Percentiles rank a stretch among this genome's conserved stretches.
Conservation (phyloP, 2,797 vertebrate genomes). For the Percopsis omiscomaycus region DNA sequence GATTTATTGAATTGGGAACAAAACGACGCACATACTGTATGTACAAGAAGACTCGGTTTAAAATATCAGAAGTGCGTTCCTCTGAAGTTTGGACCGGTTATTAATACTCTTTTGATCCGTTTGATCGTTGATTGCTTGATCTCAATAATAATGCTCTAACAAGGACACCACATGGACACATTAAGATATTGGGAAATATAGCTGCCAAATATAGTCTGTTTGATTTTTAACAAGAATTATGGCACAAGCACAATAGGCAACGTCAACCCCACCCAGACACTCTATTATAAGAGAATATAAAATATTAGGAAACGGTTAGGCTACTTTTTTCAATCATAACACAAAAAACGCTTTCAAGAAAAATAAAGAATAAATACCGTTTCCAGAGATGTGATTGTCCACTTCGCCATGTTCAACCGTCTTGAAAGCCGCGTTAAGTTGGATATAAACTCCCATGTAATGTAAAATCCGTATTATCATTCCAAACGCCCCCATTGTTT, state of each 20-base stretch:
- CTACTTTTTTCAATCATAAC: slow-evolving; percentile 1
- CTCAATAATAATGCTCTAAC: neutral
- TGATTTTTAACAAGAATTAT: slow-evolving; percentile 1
- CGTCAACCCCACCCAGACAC: slow-evolving; percentile 44
- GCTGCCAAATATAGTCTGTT: neutral
- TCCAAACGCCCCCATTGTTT: slow-evolving; percentile 79
- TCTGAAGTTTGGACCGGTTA: neutral
- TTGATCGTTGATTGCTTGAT: neutral
- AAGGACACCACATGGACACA: neutral
- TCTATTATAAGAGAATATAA: slow-evolving; percentile 12
- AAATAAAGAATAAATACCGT: slow-evolving; percentile 75
- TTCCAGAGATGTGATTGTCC: slow-evolving; percentile 81
- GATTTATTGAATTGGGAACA: no score
- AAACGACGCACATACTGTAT: no score
- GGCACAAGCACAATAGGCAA: neutral
- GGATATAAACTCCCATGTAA: slow-evolving; percentile 85
- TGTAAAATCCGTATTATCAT: slow-evolving; percentile 82
- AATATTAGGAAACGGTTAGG: neutral
- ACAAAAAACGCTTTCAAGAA: neutral
- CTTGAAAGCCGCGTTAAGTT: slow-evolving; percentile 80
- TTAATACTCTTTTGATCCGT: neutral
- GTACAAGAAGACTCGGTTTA: neutral
- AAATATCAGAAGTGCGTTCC: neutral
- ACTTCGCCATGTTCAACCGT: slow-evolving; percentile 71
- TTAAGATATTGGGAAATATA: no score